These are phyloP conservation scores for Dolichopus griseipennis DNA, from an alignment of 2,888 invertebrate genomes.

Conservation along the genomic window DNA sequence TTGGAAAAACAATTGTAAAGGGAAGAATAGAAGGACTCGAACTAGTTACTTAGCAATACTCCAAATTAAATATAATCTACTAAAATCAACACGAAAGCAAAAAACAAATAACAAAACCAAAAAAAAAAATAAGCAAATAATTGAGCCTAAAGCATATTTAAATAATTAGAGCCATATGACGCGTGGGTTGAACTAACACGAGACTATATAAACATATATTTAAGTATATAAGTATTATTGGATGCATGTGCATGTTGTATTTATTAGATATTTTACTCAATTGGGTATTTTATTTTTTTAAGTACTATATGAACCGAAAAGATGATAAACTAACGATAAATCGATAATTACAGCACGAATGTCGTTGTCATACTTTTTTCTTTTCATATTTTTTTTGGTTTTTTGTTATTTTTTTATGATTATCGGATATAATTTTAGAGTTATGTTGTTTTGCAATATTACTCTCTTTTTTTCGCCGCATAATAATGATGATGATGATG, in stretches of 20 bases:
- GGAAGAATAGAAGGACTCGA: too few relatives aligned
- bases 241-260: too few relatives aligned
- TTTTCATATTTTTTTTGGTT: background rate
- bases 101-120: background rate
- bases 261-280: too few relatives aligned
- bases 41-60: too few relatives aligned
- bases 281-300: too few relatives aligned
- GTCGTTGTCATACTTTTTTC: constrained; percentile 10
- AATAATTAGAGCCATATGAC: constrained; percentile 24
- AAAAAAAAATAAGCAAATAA: background rate
- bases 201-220: constrained; percentile 9
- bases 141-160: constrained; percentile 17
- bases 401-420: background rate
- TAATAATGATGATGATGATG: too few relatives aligned
- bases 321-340: constrained; percentile 22
- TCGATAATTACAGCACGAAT: constrained; percentile 24
- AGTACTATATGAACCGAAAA: background rate
- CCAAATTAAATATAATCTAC: too few relatives aligned
- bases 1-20: too few relatives aligned
- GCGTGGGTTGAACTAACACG: constrained; percentile 22
- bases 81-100: background rate
- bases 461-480: background rate
- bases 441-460: background rate
- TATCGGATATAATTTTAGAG: background rate
- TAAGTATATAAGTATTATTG: background rate